Evolutionary conservation across 2,888 invertebrate species (phyloP).

Genomic region (Camponotus fellah): DNA sequence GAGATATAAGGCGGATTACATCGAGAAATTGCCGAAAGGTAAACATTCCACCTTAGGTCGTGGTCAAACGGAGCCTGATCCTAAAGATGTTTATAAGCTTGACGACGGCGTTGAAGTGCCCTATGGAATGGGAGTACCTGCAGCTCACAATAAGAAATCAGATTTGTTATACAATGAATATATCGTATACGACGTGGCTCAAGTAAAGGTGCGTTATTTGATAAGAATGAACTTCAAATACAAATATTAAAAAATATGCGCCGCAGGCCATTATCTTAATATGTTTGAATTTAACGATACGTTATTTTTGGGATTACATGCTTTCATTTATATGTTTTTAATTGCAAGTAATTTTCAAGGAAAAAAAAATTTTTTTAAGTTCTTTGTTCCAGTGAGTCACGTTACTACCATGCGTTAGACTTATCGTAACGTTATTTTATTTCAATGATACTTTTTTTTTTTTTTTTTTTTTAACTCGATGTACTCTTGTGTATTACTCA

Average conservation of each 20-base stretch:
- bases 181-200: constrained; percentile 98
- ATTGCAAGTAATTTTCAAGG: neutral
- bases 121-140: constrained; percentile 89
- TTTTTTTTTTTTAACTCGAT: neutral
- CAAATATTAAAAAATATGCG: constrained; percentile 83
- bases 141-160: constrained; percentile 84
- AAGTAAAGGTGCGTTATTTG: constrained; percentile 96
- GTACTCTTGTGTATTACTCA: neutral
- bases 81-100: constrained; percentile 87
- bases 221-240: constrained; percentile 95
- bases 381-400: neutral
- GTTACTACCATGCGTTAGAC: neutral
- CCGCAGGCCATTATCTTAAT: neutral
- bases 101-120: constrained; percentile 93
- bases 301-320: neutral
- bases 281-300: neutral
- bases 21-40: constrained; percentile 92
- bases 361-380: neutral
- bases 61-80: constrained; percentile 95
- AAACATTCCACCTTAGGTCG: constrained; percentile 96
- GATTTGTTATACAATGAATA: constrained; percentile 96
- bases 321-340: neutral
- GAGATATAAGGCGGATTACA: constrained; percentile 90
- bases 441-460: constrained; percentile 2
- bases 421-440: neutral